A percentile compares a stretch with the other conserved stretches of the same genome.
Conservation (phyloP, 2,888 invertebrate genomes). For the Frankliniella fusca region DNA sequence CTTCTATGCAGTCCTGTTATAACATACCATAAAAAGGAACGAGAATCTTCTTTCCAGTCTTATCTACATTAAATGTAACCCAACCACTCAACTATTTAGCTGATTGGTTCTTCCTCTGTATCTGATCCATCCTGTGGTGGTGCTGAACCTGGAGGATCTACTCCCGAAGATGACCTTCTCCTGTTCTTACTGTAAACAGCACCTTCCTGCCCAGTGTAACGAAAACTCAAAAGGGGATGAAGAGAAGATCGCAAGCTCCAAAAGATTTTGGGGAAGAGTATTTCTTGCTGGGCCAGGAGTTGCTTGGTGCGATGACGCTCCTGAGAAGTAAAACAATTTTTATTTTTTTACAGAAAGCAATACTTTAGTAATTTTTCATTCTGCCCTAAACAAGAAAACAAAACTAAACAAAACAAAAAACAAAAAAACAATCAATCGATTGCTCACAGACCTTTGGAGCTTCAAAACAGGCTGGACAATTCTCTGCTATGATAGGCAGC, state of each 20-base stretch:
- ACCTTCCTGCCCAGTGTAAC: conserved; percentile 45
- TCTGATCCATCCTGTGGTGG: conserved; percentile 32
- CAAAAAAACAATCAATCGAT: conserved; percentile 18
- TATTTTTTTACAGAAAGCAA: background rate
- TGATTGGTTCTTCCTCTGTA: conserved; percentile 36
- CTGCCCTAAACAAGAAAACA: no score
- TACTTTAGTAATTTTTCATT: background rate
- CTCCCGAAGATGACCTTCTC: background rate
- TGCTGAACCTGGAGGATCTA: background rate
- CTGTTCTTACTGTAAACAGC: conserved; percentile 14
- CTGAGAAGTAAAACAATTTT: conserved; percentile 42
- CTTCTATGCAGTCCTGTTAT: no score
- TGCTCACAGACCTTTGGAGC: conserved; percentile 50
- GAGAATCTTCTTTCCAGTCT: no score
- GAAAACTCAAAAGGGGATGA: conserved; percentile 66
- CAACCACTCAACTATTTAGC: background rate
- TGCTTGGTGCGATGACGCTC: conserved; percentile 62
- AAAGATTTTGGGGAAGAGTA: conserved; percentile 69
- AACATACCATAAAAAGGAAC: no score
- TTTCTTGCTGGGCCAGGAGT: conserved; percentile 69
- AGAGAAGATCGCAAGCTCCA: conserved; percentile 70
- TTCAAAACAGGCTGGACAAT: conserved; percentile 53
- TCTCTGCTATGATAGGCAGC: conserved; percentile 65
- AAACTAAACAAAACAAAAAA: no score
- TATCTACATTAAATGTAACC: no score